Evolutionary conservation across 2,888 invertebrate genomes (phyloP).

Genomic region (Uloborus plumipes): DNA sequence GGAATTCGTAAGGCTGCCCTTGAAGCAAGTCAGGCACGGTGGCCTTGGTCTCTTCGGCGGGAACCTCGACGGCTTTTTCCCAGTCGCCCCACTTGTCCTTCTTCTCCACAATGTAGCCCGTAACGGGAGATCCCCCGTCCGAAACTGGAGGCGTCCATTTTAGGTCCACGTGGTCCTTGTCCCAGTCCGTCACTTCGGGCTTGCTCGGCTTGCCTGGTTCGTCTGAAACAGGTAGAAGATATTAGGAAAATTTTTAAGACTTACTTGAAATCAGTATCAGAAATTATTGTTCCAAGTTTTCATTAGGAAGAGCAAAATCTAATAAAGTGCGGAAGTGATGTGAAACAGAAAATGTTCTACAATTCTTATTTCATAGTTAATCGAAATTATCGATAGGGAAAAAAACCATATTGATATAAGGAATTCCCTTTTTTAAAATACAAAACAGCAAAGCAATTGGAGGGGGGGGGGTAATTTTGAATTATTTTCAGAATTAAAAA

Average conservation of each 20-base stretch:
- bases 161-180: conserved; percentile 94
- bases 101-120: conserved; percentile 94
- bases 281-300: too few relatives aligned
- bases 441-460: too few relatives aligned
- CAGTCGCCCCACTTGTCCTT: conserved; percentile 88
- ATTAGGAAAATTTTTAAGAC: neutral
- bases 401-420: too few relatives aligned
- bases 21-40: conserved; percentile 89
- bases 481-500: too few relatives aligned
- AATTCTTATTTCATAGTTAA: too few relatives aligned
- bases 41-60: conserved; percentile 85
- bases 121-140: conserved; percentile 97
- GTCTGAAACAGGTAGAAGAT: conserved; percentile 73
- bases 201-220: conserved; percentile 93
- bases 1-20: conserved; percentile 91
- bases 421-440: too few relatives aligned
- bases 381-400: too few relatives aligned
- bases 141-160: conserved; percentile 91
- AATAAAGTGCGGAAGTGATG: too few relatives aligned
- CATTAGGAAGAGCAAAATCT: too few relatives aligned
- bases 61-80: conserved; percentile 91
- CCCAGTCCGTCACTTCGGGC: conserved; percentile 92
- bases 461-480: too few relatives aligned
- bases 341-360: too few relatives aligned
- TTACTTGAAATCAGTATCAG: too few relatives aligned